phyloP scores from a whole-genome alignment of 2,888 invertebrate genomes.

The Perdita meconis region DNA sequence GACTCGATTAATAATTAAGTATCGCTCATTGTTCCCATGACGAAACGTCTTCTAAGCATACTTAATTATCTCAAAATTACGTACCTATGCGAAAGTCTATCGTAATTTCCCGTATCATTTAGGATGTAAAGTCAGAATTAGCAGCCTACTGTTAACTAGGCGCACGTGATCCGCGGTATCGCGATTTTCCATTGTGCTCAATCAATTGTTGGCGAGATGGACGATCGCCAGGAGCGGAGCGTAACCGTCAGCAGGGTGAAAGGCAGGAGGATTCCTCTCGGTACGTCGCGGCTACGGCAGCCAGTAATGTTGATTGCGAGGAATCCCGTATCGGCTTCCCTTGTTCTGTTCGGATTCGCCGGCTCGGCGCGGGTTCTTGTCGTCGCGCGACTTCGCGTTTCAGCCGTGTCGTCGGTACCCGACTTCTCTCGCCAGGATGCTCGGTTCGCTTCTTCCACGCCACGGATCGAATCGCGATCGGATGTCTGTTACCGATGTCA shows the following conservation, averaged over 20 bases:
- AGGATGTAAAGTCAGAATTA: too few species aligned
- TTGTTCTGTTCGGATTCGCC: conserved; percentile 38
- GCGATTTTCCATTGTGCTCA: conserved; percentile 16
- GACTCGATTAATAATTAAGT: conserved; percentile 19
- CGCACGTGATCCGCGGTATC: conserved; percentile 27
- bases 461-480: conserved; percentile 61
- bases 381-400: conserved; percentile 57
- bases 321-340: conserved; percentile 69
- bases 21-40: conserved; percentile 37
- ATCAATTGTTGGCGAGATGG: conserved; percentile 35
- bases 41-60: conserved; percentile 13
- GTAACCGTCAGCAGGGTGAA: conserved; percentile 38
- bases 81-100: too few species aligned
- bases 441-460: conserved; percentile 44
- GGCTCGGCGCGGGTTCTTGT: conserved; percentile 53
- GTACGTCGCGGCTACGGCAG: conserved; percentile 64
- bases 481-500: conserved; percentile 55
- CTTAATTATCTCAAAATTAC: not conserved
- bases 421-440: conserved; percentile 51
- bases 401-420: conserved; percentile 47
- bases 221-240: not conserved
- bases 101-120: too few species aligned
- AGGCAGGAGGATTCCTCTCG: conserved; percentile 60
- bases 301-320: conserved; percentile 79
- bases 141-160: too few species aligned